phyloP scores from a whole-genome alignment of 2,113 vertebrate species.

The Ammodytes marinus region DNA sequence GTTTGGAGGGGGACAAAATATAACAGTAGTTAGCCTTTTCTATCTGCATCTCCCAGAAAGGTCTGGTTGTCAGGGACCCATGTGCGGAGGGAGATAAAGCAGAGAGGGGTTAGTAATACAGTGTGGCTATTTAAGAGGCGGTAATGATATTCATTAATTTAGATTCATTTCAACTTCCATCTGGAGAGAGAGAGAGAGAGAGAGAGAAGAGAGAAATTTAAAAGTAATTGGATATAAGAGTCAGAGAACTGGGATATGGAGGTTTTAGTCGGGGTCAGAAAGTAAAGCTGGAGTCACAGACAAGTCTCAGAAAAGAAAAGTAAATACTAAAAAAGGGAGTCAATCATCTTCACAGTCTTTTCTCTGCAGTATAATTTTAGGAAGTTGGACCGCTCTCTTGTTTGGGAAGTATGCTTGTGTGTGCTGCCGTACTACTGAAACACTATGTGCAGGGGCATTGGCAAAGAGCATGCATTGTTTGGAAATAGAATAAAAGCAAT shows the following conservation, averaged over 20 bases:
- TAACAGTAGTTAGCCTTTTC: conserved; percentile 62
- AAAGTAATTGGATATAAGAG: conserved; percentile 48
- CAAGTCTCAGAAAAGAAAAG: conserved; percentile 55
- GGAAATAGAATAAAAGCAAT: not conserved
- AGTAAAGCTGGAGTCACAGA: conserved; percentile 65
- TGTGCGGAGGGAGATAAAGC: conserved; percentile 80
- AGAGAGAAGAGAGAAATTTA: not conserved
- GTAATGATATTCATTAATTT: conserved; percentile 85
- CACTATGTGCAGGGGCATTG: not conserved
- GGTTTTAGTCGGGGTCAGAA: conserved; percentile 70
- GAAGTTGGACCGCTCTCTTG: conserved; percentile 15
- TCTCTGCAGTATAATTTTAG: conserved; percentile 24
- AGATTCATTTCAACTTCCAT: conserved; percentile 80
- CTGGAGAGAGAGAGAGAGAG: conserved; percentile 27
- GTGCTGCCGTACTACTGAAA: not conserved
- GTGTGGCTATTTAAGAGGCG: conserved; percentile 72
- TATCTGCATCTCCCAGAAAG: conserved; percentile 75
- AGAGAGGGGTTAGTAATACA: conserved; percentile 71
- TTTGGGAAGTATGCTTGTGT: not conserved
- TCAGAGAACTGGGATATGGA: conserved; percentile 52
- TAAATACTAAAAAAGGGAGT: conserved; percentile 58
- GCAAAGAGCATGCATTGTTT: conserved; percentile 14
- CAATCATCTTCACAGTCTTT: conserved; percentile 44
- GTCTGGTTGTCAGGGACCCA: conserved; percentile 70
- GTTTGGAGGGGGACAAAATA: conserved; percentile 43